Evolutionary conservation across 1,140 invertebrate genomes (phyloP).

Genomic region (Drosophila pallidifrons): DNA sequence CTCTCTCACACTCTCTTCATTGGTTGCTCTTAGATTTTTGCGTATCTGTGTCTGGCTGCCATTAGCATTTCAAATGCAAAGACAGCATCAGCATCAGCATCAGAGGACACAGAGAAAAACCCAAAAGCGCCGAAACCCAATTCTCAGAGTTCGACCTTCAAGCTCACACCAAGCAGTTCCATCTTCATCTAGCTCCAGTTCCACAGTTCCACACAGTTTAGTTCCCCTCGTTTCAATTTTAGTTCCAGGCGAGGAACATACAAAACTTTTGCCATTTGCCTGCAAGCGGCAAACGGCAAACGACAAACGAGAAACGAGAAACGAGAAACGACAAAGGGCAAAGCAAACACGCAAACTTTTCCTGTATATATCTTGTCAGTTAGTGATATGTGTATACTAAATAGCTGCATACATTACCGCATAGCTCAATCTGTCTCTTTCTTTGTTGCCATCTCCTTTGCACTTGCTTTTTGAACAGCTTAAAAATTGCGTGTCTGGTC

Average conservation of each 20-base stretch:
- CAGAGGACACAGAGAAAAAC: constrained; percentile 3
- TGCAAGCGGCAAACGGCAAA: constrained; percentile 69
- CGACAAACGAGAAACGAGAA: constrained; percentile 28
- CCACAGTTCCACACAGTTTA: constrained; percentile 5
- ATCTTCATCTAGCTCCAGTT: constrained; percentile 13
- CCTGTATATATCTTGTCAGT: constrained; percentile 61
- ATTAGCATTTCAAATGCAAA: constrained; percentile 65
- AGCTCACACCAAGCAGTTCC: neutral
- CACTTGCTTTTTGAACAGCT: constrained; percentile 8
- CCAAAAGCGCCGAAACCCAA: constrained; percentile 6
- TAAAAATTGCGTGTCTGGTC: constrained; percentile 57
- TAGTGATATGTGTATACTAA: constrained; percentile 53
- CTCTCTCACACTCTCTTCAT: neutral
- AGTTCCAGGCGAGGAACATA: constrained; percentile 8
- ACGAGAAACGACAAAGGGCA: constrained; percentile 66
- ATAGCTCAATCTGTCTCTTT: neutral
- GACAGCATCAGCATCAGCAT: constrained; percentile 14
- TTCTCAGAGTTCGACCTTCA: constrained; percentile 1
- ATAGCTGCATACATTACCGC: constrained; percentile 67
- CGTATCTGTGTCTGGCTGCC: constrained; percentile 45
- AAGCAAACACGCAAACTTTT: constrained; percentile 66
- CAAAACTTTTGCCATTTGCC: constrained; percentile 74
- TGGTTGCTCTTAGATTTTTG: constrained; percentile 2
- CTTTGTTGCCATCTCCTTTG: neutral
- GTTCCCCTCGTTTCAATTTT: constrained; percentile 13